phyloP scores from a whole-genome alignment of 2,888 invertebrate species.

The Metopia argyrocephala region DNA sequence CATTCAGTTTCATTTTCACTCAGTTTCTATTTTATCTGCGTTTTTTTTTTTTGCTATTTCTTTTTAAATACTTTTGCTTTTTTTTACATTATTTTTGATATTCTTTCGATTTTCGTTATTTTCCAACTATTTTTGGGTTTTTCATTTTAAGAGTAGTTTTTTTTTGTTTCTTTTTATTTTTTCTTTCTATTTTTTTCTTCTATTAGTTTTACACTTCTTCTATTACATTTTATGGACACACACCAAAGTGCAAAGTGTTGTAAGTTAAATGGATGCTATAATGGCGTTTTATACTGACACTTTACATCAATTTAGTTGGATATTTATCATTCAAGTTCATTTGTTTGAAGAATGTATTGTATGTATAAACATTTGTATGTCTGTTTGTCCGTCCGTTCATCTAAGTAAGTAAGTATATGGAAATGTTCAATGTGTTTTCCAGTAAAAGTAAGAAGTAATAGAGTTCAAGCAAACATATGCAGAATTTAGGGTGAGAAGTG shows the following conservation, averaged over 20 bases:
- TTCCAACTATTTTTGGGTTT: neutral
- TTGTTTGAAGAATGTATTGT: constrained; percentile 51
- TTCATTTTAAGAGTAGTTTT: neutral
- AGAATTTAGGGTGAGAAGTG: constrained; percentile 12
- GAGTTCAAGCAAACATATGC: constrained; percentile 28
- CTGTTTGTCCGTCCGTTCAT: neutral
- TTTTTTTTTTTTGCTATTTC: neutral
- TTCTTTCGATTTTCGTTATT: constrained; percentile 9
- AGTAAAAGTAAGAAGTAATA: too few species aligned
- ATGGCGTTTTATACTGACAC: constrained; percentile 69
- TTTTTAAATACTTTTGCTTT: constrained; percentile 31
- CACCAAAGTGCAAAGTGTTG: constrained; percentile 75
- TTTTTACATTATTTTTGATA: constrained; percentile 39
- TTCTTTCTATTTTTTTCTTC: neutral
- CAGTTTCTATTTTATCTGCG: constrained; percentile 9
- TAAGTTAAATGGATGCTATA: constrained; percentile 76
- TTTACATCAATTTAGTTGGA: constrained; percentile 62
- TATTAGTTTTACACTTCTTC: constrained; percentile 17
- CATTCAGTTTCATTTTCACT: constrained; percentile 63
- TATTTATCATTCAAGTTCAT: constrained; percentile 65
- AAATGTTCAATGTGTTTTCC: neutral
- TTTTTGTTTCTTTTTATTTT: neutral
- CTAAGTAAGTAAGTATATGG: neutral
- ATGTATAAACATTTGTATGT: neutral
- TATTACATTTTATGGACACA: constrained; percentile 56